Conservation (phyloP, 2,888 invertebrate species). For the Caenorhabditis sp. region DNA sequence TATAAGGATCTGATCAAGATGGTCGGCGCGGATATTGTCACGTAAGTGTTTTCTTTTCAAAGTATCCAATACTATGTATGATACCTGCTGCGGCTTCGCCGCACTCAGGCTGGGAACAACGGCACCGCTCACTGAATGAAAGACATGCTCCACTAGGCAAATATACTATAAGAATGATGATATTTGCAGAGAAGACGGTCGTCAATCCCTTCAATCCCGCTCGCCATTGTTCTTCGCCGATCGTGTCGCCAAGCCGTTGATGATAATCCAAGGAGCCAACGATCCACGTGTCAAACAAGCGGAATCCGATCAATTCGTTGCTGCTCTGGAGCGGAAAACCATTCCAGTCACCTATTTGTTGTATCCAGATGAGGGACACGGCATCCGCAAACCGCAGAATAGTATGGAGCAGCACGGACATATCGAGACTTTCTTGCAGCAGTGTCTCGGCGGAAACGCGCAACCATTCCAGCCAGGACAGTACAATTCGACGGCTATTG, state of each 20-base stretch:
- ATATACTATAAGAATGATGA: too few relatives aligned
- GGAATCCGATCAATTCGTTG: conserved; percentile 82
- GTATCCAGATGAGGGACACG: conserved; percentile 82
- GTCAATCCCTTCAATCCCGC: conserved; percentile 77
- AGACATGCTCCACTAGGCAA: too few relatives aligned
- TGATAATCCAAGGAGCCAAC: conserved; percentile 82
- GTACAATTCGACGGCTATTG: conserved; percentile 81
- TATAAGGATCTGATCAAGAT: conserved; percentile 80
- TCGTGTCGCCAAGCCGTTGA: conserved; percentile 78
- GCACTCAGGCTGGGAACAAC: too few relatives aligned
- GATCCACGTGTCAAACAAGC: conserved; percentile 82
- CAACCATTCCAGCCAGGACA: conserved; percentile 78
- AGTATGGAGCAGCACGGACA: conserved; percentile 79
- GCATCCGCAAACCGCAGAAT: conserved; percentile 74
- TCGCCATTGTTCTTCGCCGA: conserved; percentile 82
- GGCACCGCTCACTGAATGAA: too few relatives aligned
- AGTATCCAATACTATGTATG: too few relatives aligned
- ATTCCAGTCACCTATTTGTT: conserved; percentile 82
- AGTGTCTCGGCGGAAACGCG: conserved; percentile 78
- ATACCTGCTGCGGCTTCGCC: too few relatives aligned
- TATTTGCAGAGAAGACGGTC: conserved; percentile 67
- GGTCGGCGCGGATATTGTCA: conserved; percentile 75
- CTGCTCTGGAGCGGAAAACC: conserved; percentile 77
- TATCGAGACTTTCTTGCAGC: conserved; percentile 80
- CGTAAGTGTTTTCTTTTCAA: conserved; percentile 46